Evolutionary conservation across 2,888 invertebrate species (phyloP), one percentile per base, ranked within the genome.

Genomic region (Hipparchia sbordonii): DNA sequence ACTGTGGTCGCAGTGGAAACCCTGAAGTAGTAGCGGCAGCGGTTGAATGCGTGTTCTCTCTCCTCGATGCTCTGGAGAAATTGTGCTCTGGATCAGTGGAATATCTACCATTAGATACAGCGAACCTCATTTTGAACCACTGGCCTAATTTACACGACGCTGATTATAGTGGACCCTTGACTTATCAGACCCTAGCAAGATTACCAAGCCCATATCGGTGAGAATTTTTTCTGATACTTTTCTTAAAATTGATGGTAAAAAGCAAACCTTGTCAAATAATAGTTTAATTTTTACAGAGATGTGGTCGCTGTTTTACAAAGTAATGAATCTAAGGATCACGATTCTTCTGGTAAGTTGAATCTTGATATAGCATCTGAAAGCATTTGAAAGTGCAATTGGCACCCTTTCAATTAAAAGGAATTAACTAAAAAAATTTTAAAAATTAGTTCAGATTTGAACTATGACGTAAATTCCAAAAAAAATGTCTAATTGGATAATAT

Each of bases 121-220:
- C 88, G 0, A 71, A 85, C 0, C 94, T 95, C 10, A 95, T 97
- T 2, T 95, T 97, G 79, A 89, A 87, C 7, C 94, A 96, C 72
- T 97, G 97, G 91, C 93, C 94, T 0, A 95, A 95, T 74, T 84
- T 97, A 5, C 95, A 96, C 72, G 96, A 97, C 76, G 96, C 96
- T 10, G 97, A 98, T 85, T 98, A 98, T 81, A 96, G 96, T 9
- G 97, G 97, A 5, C 97, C 97, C 0, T 85, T 97, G 71, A 98
- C 97, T 45, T 98, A 98, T 84, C 97, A 97, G 85, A 97, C 97
- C 10, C 95, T 97, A 91, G 96, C 97, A 0, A 95, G 97, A 73
- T 86, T 98, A 71, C 97, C 97, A 8, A 97, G 97, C 82, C 97
- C 97, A 0, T 97, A 97, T 81, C 95, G 96, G 95, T 96, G 89